Conservation (phyloP, 2,797 vertebrate genomes). For the Amblyraja radiata region DNA sequence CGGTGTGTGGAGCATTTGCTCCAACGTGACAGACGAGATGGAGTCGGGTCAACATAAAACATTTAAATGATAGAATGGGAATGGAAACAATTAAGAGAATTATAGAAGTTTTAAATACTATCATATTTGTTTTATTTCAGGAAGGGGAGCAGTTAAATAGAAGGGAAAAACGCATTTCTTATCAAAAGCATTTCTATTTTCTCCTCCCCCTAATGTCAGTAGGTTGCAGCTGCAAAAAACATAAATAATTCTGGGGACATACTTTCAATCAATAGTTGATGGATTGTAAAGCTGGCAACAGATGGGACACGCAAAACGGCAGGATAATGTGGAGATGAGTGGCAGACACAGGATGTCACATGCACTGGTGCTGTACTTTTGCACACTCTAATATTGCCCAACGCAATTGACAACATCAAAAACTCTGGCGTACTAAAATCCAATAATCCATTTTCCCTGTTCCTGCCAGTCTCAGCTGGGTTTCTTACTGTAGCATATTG, state of each 20-base stretch:
- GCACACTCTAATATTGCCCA: not conserved
- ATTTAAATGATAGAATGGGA: not conserved
- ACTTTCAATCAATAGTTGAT: not conserved
- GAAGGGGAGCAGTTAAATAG: not conserved
- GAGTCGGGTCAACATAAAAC: too few relatives aligned
- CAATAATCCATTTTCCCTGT: not conserved
- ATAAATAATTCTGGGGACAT: not conserved
- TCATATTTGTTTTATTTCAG: not conserved
- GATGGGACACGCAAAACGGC: not conserved
- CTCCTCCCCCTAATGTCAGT: not conserved
- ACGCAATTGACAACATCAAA: not conserved
- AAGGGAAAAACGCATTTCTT: not conserved
- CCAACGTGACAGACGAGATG: too few relatives aligned
- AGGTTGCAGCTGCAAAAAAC: not conserved
- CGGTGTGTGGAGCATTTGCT: too few relatives aligned
- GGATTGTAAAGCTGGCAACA: not conserved
- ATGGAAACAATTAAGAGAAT: not conserved
- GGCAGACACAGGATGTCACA: not conserved
- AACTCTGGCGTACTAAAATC: not conserved
- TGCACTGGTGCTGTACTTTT: not conserved
- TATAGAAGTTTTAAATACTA: not conserved
- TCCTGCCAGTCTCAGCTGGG: not conserved
- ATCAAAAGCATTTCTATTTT: not conserved
- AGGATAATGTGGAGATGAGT: not conserved
- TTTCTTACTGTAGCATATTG: not conserved